Percentiles rank a stretch among this genome's conserved stretches.
Conservation (phyloP, 2,888 invertebrate genomes). For the Mythimna ferrago region DNA sequence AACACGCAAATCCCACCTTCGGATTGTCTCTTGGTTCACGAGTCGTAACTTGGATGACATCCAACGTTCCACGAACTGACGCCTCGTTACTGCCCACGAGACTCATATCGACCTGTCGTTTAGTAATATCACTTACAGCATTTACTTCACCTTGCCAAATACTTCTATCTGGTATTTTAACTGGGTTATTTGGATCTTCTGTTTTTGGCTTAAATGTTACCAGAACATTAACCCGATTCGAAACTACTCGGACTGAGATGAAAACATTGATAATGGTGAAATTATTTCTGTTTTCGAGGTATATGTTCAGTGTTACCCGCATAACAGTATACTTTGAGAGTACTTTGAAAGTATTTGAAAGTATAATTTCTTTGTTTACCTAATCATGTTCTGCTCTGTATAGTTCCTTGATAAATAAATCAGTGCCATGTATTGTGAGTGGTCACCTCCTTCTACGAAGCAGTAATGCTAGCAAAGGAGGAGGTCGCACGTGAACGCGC, state of each 20-base stretch:
- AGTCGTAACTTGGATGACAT: constrained; percentile 54
- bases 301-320: not conserved
- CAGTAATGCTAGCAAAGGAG: too few relatives aligned
- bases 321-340: too few relatives aligned
- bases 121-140: constrained; percentile 46
- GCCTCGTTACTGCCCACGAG: constrained; percentile 46
- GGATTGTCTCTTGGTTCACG: constrained; percentile 45
- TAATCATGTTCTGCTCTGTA: not conserved
- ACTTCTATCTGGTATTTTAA: constrained; percentile 31
- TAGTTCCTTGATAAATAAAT: constrained; percentile 12
- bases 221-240: constrained; percentile 29
- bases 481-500: too few relatives aligned
- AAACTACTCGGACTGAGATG: not conserved
- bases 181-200: not conserved
- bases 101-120: constrained; percentile 50
- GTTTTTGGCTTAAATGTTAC: not conserved
- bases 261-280: constrained; percentile 6
- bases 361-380: not conserved
- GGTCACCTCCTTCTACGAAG: too few relatives aligned
- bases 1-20: constrained; percentile 34
- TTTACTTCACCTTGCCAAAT: constrained; percentile 50
- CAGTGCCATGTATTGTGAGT: constrained; percentile 4
- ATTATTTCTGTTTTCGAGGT: constrained; percentile 10
- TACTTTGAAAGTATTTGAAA: too few relatives aligned
- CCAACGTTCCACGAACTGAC: constrained; percentile 56